Evolutionary conservation across 2,888 invertebrate genomes (phyloP).

Genomic region (Petrolisthes manimaculis): DNA sequence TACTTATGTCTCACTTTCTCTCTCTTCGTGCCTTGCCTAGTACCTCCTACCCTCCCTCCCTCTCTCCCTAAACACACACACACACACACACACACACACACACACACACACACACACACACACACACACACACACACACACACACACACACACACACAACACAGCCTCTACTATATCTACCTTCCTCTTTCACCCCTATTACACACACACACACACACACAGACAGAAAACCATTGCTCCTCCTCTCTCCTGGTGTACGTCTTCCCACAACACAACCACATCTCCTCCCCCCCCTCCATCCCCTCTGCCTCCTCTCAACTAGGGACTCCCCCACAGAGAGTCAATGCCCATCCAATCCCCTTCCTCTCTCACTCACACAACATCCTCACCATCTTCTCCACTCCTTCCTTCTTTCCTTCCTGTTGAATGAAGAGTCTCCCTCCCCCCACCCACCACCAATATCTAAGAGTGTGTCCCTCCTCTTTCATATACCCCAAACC

Average conservation of each 20-base stretch:
- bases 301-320: neutral
- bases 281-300: neutral
- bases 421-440: neutral
- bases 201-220: no score
- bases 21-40: neutral
- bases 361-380: neutral
- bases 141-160: no score
- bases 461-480: no score
- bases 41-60: neutral
- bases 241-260: neutral
- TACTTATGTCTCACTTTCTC: neutral
- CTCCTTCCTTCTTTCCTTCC: conserved; percentile 3
- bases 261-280: neutral
- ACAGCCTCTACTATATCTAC: no score
- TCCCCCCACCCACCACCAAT: neutral
- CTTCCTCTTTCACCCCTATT: no score
- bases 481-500: no score
- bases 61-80: neutral
- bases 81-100: neutral
- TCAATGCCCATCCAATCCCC: neutral
- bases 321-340: neutral
- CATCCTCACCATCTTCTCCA: neutral
- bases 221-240: neutral
- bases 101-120: no score
- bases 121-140: no score